Base-by-base conservation (phyloP, 1,140 invertebrate genomes). In the Brachionus plicatilis region DNA sequence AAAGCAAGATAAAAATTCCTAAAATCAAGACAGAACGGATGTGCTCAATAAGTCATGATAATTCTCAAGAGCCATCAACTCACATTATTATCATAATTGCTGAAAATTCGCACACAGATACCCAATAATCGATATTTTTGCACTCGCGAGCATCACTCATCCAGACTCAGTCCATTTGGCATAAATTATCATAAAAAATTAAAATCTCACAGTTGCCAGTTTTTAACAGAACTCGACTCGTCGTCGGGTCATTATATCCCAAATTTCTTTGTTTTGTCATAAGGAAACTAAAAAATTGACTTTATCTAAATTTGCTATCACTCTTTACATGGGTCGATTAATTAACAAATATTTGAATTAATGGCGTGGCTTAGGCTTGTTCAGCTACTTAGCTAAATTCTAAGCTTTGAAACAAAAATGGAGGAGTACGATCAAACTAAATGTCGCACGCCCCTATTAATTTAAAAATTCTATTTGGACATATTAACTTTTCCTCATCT, bases 391-490 rank as follows among this genome's bases (percentile, higher is more conserved):
- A 43, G 24, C 68, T 72, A 72, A 72, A 43, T 43, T 72, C 68
- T 43, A 72, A 68, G 33, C 27, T 68, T 68, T 68, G 66, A 68
- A 68, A 68, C 66, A 68, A 68, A 68, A 68, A 68, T 68, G 33
- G 66, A 68, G 66, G 27, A 68, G 27, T 72, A 41, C 37, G 33
- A 20, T 33, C 33, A 43, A 43, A 43, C 14, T 72, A 72, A 72
- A 72, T 72, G 68, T 72, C 68, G 68, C 68, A 72, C 68, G 68
- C 68, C 68, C 68, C 68, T 72, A 72, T 72, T 72, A 72, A 72
- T 47, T 68, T 68, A 14, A 33, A 33, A 68, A 33, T 33, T 68
- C 33, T 68, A n/a, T 41, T 20, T 43, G 41, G 12, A 43, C 33
- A 41, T 43, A 72, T 3, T 68, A n/a, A 33, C 27, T 33, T 68